Base-by-base conservation (phyloP, 2,797 vertebrate genomes). In the Sebastes kiyomatsui region DNA sequence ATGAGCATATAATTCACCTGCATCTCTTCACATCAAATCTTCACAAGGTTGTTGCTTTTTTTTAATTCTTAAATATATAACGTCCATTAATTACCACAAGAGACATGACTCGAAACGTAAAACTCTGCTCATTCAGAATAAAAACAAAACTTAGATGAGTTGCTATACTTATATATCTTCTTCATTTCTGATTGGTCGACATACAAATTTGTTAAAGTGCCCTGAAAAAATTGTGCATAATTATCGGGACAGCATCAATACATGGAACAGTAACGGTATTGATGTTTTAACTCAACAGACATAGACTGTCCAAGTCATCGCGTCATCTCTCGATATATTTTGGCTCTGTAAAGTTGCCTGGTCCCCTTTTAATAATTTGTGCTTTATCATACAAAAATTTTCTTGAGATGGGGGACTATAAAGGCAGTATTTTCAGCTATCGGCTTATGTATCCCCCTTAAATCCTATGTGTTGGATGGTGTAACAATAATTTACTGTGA, bases 41-140 rank as follows among this genome's bases (percentile, higher is more conserved):
- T 96, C 95, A 96, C 91, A 96, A 93, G 94, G 90, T 71, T 80
- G 42, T 46, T 46, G 6, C 3, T 46, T 81, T 85, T 87, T 80
- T 72, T 71, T 75, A 77, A 69, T 77, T 73, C 76, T 76, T 82
- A 56, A 80, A 87, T 86, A 89, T 89, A 89, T 84, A 92, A 95
- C 96, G 96, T 96, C 96, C 95, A 97, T 94, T 90, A 90, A 95
- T 96, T 96, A 97, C 95, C 96, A 97, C 96, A 96, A 96, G 94
- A 95, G 90, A 95, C 93, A 92, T 80, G 88, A 94, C 89, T 94
- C 23, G 11, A 92, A 94, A 94, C 85, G 86, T 92, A 81, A 88
- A 93, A 93, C 85, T 90, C 84, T 90, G 86, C 84, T 93, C 87
- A 89, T 87, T 91, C 79, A 91, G 86, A 89, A 92, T 89, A 84